phyloP scores from a whole-genome alignment of 2,797 vertebrate species.

The Bucorvus abyssinicus region DNA sequence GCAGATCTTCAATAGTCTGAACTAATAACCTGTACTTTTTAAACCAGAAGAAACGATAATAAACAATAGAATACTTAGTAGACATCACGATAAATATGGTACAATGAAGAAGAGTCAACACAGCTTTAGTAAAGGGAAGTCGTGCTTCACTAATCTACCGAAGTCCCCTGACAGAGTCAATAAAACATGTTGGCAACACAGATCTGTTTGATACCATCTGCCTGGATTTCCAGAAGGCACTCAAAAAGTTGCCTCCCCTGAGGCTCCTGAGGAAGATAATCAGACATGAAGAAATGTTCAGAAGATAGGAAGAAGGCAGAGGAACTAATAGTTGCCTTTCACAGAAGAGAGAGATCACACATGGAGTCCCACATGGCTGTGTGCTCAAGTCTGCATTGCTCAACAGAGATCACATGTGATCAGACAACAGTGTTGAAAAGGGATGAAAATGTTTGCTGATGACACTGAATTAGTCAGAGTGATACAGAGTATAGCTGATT shows the following conservation, averaged over 20 bases:
- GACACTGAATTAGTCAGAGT: not conserved
- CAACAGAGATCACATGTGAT: not conserved
- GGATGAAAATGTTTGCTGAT: not conserved
- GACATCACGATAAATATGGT: not conserved
- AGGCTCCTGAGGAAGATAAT: not conserved
- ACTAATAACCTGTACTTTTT: not conserved
- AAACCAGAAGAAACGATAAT: not conserved
- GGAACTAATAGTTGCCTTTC: not conserved
- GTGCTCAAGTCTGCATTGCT: not conserved
- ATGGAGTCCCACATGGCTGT: not conserved
- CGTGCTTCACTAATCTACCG: not conserved
- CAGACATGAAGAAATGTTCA: slow-evolving; percentile 7
- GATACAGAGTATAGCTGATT: not conserved
- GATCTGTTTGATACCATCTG: slow-evolving; percentile 22
- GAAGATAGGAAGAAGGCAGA: slow-evolving; percentile 1
- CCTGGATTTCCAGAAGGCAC: slow-evolving; percentile 15
- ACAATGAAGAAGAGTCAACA: not conserved
- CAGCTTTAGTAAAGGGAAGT: not conserved
- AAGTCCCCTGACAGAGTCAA: not conserved
- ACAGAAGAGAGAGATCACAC: not conserved
- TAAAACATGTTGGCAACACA: not conserved
- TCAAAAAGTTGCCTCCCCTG: not conserved
- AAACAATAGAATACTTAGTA: not conserved
- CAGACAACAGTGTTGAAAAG: not conserved
- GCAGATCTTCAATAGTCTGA: not conserved